Evolutionary conservation across 2,888 invertebrate species (phyloP).

Genomic region (Epistrophella euchroma): DNA sequence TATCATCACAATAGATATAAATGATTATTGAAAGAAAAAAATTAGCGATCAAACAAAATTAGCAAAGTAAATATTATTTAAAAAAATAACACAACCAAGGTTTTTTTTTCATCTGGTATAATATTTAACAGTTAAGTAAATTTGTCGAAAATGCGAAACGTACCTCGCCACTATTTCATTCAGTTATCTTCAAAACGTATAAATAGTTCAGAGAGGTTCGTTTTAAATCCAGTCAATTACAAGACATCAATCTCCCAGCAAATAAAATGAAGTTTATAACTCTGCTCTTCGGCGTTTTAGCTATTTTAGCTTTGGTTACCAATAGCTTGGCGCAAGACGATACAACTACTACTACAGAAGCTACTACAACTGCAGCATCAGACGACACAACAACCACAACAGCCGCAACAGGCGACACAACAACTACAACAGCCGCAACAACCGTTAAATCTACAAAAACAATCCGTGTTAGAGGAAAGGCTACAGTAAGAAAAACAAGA

Average conservation of each 20-base stretch:
- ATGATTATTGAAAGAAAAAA: no score
- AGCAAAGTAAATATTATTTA: no score
- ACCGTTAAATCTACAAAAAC: no score
- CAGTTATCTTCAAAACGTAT: neutral
- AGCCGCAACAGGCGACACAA: neutral
- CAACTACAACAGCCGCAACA: neutral
- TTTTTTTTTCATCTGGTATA: no score
- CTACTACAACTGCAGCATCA: neutral
- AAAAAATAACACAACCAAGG: no score
- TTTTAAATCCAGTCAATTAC: neutral
- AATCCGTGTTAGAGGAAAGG: no score
- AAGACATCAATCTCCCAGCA: neutral
- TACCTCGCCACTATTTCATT: no score
- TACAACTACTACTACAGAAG: neutral
- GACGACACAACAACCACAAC: neutral
- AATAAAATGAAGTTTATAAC: neutral
- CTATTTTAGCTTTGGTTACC: neutral
- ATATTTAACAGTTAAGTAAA: no score
- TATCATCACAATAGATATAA: no score
- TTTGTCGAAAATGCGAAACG: no score
- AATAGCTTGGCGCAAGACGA: neutral
- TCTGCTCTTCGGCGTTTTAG: neutral
- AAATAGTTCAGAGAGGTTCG: neutral
- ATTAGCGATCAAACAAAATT: no score
- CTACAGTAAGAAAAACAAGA: no score